Conservation (phyloP, 2,888 invertebrate species). For the Spisula subtruncata region DNA sequence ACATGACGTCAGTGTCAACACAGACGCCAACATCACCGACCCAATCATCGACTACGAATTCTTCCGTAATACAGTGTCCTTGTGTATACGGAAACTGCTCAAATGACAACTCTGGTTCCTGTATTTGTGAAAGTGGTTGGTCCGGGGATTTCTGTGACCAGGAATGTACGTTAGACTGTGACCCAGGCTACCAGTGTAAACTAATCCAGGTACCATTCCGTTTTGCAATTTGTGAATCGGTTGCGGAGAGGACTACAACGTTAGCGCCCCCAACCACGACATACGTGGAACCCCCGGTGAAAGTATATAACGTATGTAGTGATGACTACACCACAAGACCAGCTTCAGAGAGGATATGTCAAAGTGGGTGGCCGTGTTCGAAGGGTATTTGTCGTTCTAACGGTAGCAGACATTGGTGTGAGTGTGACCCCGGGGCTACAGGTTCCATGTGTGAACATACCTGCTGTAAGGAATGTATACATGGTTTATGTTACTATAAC, state of each 20-base stretch:
- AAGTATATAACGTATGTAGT: conserved; percentile 46
- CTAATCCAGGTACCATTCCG: background rate
- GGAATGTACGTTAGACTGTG: conserved; percentile 18
- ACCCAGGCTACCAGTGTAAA: conserved; percentile 15
- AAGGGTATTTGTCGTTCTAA: conserved; percentile 36
- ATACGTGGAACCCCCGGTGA: background rate
- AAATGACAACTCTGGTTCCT: background rate
- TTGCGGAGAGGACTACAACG: background rate
- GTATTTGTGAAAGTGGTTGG: conserved; percentile 39
- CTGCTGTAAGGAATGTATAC: conserved; percentile 46
- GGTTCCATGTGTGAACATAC: conserved; percentile 34
- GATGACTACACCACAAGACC: conserved; percentile 37
- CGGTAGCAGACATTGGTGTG: conserved; percentile 17
- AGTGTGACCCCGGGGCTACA: conserved; percentile 48
- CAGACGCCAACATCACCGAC: background rate
- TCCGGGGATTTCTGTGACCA: conserved; percentile 26
- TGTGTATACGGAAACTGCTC: conserved; percentile 39
- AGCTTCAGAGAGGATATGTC: conserved; percentile 35
- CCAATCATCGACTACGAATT: background rate
- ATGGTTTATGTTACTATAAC: conserved; percentile 38
- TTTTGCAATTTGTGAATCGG: background rate
- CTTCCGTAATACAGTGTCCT: background rate
- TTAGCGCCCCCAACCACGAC: background rate
- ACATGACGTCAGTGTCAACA: conserved; percentile 9
- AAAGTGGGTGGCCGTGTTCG: conserved; percentile 31